Base-by-base conservation (phyloP, 1,140 invertebrate genomes). In the Portunus trituberculatus region DNA sequence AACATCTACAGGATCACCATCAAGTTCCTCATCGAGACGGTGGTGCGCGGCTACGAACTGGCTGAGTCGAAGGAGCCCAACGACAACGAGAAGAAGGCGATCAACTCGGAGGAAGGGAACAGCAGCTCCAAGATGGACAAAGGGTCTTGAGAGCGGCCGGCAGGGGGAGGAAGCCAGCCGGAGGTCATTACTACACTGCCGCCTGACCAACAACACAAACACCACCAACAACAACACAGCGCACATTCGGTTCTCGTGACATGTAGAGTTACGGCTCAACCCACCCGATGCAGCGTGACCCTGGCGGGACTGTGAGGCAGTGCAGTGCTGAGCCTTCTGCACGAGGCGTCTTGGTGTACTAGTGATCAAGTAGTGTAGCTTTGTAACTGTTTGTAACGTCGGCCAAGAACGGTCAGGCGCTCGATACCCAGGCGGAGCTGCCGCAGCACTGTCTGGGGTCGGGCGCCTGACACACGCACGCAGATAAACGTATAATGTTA, bases 1-100 rank as follows among this genome's bases (percentile, higher is more conserved):
- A 98, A 97, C 96, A 99, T 99, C 96, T 99, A 99, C 97, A 98
- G 98, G 97, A 98, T 98, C 96, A 98, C 98, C 93, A 99, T 99
- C 96, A 98, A 98, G 96, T 98, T 99, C 96, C 98, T 99, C 96
- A 98, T 99, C 96, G 98, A 99, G 96, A 99, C 98, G 0, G 97
- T 99, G 90, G 97, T 99, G 76, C 98, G 98, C 95, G 98, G 98
- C 48, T 99, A 98, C 97, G 98, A 98, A 96, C 98, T 98, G 94
- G 97, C 97, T 25, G 86, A 93, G 59, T 93, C 91, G 16, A 88
- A 91, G 39, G 94, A 96, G 83, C 93, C 95, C 14, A 96, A 96
- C 87, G 96, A 96, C 83, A 96, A 96, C 48, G 93, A 95, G 20
- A 95, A 95, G 93, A 91, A 95, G 32, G 83, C 92, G 25, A 52